These are phyloP conservation scores for Danio choprae DNA, from an alignment of 2,797 vertebrate species.

Conservation along the genomic window DNA sequence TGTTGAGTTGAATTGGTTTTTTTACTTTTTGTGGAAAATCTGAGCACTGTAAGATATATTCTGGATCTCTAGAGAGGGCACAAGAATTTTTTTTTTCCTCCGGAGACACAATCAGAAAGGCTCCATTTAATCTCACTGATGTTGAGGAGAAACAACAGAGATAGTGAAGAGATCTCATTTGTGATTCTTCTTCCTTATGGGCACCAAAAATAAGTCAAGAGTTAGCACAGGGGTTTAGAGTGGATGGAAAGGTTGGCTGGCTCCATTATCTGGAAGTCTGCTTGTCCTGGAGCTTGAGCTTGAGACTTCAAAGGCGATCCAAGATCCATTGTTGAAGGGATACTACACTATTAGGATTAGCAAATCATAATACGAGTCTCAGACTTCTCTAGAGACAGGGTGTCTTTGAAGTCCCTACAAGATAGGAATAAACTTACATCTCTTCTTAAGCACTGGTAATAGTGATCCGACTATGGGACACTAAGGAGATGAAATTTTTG, in stretches of 20 bases:
- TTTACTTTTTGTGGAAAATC: background rate
- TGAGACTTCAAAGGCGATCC: constrained; percentile 51
- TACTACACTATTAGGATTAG: constrained; percentile 52
- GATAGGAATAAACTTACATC: constrained; percentile 53
- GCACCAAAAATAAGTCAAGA: background rate
- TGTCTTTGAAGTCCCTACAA: constrained; percentile 55
- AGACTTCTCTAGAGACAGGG: constrained; percentile 27
- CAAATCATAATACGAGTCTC: constrained; percentile 48
- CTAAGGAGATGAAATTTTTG: constrained; percentile 37
- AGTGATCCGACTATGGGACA: constrained; percentile 51
- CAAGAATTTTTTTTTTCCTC: background rate
- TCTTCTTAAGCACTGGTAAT: constrained; percentile 40
- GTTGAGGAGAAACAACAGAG: background rate
- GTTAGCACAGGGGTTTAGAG: constrained; percentile 22
- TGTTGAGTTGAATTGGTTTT: constrained; percentile 1
- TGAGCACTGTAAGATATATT: background rate
- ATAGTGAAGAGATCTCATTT: background rate
- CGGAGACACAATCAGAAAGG: background rate
- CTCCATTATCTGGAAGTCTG: constrained; percentile 5
- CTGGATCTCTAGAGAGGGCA: background rate
- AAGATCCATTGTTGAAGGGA: constrained; percentile 51
- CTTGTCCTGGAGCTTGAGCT: constrained; percentile 39
- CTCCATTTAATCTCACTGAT: background rate
- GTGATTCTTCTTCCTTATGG: background rate
- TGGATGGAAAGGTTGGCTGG: constrained; percentile 21